These are phyloP conservation scores for Drymonia ruficornis DNA, from an alignment of 2,888 invertebrate species.

Conservation along the genomic window DNA sequence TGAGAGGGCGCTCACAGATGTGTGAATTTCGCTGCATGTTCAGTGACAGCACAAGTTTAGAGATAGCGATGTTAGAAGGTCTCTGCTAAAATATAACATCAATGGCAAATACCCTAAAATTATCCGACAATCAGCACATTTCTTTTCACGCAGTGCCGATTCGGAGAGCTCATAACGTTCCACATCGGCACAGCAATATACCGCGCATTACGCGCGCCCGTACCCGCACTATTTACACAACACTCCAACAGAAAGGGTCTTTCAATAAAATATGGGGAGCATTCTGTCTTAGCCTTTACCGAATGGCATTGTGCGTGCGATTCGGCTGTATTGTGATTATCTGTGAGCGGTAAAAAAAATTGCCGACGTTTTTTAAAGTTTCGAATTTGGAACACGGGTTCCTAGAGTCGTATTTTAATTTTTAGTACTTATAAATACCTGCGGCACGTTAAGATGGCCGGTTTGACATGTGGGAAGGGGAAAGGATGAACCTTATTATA, in stretches of 20 bases:
- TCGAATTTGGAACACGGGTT: slow-evolving; percentile 2
- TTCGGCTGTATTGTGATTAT: slow-evolving; percentile 61
- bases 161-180: background rate
- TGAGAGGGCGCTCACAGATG: too few species aligned
- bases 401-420: too few species aligned
- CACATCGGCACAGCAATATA: slow-evolving; percentile 65
- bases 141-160: background rate
- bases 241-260: slow-evolving; percentile 82
- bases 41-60: too few species aligned
- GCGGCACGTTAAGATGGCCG: too few species aligned
- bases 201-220: slow-evolving; percentile 71
- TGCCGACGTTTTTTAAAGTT: background rate
- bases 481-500: too few species aligned
- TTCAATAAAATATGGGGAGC: slow-evolving; percentile 83
- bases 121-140: slow-evolving; percentile 7
- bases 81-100: too few species aligned
- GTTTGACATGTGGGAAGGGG: too few species aligned
- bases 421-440: too few species aligned
- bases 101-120: background rate
- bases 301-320: slow-evolving; percentile 67
- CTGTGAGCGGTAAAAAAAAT: slow-evolving; percentile 49
- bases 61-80: too few species aligned
- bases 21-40: too few species aligned
- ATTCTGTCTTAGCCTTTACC: slow-evolving; percentile 67
- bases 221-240: slow-evolving; percentile 79